Conservation (phyloP, 2,113 vertebrate genomes). For the Nothocercus julius region DNA sequence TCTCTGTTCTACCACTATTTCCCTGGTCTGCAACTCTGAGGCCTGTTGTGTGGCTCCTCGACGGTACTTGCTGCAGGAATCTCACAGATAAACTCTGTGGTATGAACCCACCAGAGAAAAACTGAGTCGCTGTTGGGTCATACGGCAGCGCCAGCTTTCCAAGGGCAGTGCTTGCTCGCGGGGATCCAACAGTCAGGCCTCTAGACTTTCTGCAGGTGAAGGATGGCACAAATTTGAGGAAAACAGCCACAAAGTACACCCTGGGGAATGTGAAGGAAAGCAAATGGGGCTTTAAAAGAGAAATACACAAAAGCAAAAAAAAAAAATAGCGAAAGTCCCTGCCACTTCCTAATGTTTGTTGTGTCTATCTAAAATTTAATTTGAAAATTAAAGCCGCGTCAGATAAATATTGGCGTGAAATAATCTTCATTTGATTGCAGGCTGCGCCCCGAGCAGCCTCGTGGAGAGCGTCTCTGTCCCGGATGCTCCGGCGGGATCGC, state of each 20-base stretch:
- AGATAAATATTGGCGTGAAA: constrained; percentile 42
- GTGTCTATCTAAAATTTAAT: constrained; percentile 61
- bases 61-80: neutral
- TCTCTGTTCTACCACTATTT: constrained; percentile 31
- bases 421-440: constrained; percentile 59
- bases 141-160: neutral
- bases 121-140: neutral
- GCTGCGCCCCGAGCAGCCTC: neutral
- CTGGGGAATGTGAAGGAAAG: constrained; percentile 36
- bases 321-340: constrained; percentile 23
- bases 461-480: constrained; percentile 42
- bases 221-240: constrained; percentile 11
- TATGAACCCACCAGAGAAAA: neutral
- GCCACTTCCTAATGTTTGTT: constrained; percentile 11
- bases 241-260: constrained; percentile 23
- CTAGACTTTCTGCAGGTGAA: constrained; percentile 6
- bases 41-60: neutral
- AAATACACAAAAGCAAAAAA: constrained; percentile 28
- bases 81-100: neutral
- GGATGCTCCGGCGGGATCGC: neutral
- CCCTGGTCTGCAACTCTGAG: neutral
- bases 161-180: neutral
- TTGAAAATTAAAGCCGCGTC: constrained; percentile 61
- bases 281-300: constrained; percentile 2
- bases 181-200: neutral